phyloP scores from a whole-genome alignment of 2,113 vertebrate species.

The Sterrhoptilus dennistouni region DNA sequence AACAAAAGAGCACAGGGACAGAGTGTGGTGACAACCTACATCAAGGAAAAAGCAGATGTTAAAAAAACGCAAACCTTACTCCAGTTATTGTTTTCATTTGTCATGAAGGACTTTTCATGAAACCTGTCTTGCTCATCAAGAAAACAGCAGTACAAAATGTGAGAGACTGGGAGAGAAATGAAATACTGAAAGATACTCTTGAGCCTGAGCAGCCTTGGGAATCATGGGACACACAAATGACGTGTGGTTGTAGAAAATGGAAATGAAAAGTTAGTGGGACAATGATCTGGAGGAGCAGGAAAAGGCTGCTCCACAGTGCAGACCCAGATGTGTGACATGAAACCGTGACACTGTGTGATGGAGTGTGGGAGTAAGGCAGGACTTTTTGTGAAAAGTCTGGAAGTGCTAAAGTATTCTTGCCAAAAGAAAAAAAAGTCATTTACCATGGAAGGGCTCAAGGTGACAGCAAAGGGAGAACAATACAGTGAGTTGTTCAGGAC shows the following conservation, averaged over 20 bases:
- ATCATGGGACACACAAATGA: background rate
- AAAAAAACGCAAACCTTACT: background rate
- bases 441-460: background rate
- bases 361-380: background rate
- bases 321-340: background rate
- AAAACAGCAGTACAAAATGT: background rate
- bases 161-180: background rate
- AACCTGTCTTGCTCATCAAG: background rate
- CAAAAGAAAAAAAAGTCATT: background rate
- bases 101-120: background rate
- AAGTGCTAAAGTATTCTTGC: background rate
- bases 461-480: background rate
- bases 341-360: fast-evolving
- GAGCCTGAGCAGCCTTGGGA: background rate
- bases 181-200: background rate
- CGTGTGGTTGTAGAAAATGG: background rate
- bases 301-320: background rate
- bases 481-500: background rate
- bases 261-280: background rate
- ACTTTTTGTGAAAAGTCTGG: background rate
- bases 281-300: background rate
- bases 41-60: background rate
- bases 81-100: background rate
- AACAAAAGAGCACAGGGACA: background rate
- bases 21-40: background rate